A percentile compares a stretch with the other conserved stretches of the same genome.
phyloP scores from a whole-genome alignment of 1,140 invertebrate genomes.

The Pogonomyrmex barbatus region DNA sequence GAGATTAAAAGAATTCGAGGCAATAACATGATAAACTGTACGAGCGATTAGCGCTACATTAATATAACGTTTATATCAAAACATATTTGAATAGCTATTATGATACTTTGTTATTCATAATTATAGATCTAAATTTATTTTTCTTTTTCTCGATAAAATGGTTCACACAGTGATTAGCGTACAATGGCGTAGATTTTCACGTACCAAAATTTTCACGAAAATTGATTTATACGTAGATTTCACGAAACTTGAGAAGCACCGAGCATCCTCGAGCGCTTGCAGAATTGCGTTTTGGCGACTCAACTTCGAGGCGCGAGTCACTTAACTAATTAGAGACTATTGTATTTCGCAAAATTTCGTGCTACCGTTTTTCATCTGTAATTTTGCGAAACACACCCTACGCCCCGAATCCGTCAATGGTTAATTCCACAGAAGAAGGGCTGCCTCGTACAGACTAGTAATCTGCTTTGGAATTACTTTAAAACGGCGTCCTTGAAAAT shows the following conservation, averaged over 20 bases:
- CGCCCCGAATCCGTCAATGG: conserved; percentile 40
- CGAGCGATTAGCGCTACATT: neutral
- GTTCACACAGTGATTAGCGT: neutral
- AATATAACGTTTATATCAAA: neutral
- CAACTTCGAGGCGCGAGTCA: conserved; percentile 70
- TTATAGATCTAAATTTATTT: conserved; percentile 6
- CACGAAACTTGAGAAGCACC: neutral
- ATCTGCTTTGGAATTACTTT: conserved; percentile 74
- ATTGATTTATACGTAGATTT: conserved; percentile 7
- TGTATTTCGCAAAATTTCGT: conserved; percentile 81
- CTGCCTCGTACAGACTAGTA: conserved; percentile 54
- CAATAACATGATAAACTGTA: neutral
- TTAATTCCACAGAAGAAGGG: conserved; percentile 64
- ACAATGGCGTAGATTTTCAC: conserved; percentile 34
- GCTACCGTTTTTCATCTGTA: conserved; percentile 72
- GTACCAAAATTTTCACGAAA: conserved; percentile 28
- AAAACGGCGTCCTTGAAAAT: conserved; percentile 64
- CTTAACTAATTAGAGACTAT: conserved; percentile 84
- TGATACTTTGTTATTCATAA: neutral
- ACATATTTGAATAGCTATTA: conserved; percentile 6
- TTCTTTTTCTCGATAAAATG: conserved; percentile 1
- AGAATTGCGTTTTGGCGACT: conserved; percentile 32
- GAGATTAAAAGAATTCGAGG: conserved; percentile 17
- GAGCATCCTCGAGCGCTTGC: conserved; percentile 32
- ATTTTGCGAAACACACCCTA: conserved; percentile 73